Conservation (phyloP, 2,888 invertebrate species). For the Willowsia nigromaculata region DNA sequence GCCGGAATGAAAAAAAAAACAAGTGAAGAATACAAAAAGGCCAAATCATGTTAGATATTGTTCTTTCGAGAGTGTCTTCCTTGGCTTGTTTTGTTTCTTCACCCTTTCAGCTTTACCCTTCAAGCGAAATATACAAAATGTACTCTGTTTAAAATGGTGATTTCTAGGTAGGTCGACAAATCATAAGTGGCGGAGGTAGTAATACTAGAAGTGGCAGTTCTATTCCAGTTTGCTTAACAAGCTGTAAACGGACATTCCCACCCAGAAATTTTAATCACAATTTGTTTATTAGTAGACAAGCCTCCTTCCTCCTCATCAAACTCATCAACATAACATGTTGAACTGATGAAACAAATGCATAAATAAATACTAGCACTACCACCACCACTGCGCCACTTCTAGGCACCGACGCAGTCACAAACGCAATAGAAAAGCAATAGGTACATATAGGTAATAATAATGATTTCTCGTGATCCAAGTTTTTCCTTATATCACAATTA, state of each 20-base stretch:
- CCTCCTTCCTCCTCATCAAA: slow-evolving; percentile 66
- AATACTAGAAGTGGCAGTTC: slow-evolving; percentile 30
- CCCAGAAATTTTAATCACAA: slow-evolving; percentile 75
- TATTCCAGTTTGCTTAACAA: slow-evolving; percentile 64
- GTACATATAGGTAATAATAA: too few relatives aligned
- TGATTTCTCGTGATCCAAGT: too few relatives aligned
- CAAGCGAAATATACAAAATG: background rate
- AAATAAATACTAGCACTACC: background rate
- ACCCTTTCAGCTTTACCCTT: slow-evolving; percentile 18
- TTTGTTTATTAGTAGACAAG: slow-evolving; percentile 63
- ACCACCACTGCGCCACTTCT: background rate
- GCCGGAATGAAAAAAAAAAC: slow-evolving; percentile 46
- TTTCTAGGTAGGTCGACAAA: slow-evolving; percentile 29
- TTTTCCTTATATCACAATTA: too few relatives aligned
- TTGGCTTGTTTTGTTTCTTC: slow-evolving; percentile 14
- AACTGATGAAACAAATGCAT: slow-evolving; percentile 31
- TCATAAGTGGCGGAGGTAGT: slow-evolving; percentile 29
- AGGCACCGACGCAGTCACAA: background rate
- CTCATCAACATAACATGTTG: slow-evolving; percentile 50
- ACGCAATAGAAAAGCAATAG: background rate
- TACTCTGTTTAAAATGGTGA: background rate
- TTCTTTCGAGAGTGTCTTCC: background rate
- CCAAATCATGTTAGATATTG: slow-evolving; percentile 28
- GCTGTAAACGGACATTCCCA: slow-evolving; percentile 75
- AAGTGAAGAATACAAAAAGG: slow-evolving; percentile 26